Evolutionary conservation across 2,888 invertebrate species (phyloP).

Genomic region (Sesia apiformis): DNA sequence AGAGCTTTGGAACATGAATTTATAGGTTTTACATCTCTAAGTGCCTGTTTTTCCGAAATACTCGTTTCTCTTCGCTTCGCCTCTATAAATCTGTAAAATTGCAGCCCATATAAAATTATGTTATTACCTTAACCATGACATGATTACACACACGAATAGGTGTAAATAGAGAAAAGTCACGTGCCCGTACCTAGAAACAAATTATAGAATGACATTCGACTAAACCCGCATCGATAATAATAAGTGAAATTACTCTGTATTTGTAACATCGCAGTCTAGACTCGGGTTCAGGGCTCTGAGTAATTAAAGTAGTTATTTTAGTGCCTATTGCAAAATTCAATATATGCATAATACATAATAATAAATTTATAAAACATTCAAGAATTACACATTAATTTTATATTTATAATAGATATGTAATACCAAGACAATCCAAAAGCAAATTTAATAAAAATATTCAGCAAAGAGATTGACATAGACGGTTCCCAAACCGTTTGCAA

Average conservation of each 20-base stretch:
- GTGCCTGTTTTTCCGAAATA: slow-evolving; percentile 7
- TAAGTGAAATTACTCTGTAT: not conserved
- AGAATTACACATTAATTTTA: too few species aligned
- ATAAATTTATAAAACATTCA: too few species aligned
- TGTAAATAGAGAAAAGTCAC: slow-evolving; percentile 1
- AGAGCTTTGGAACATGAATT: not conserved
- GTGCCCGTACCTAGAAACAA: slow-evolving; percentile 8
- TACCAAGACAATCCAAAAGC: too few species aligned
- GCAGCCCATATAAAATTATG: slow-evolving; percentile 6
- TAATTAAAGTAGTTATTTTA: too few species aligned
- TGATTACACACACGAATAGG: not conserved
- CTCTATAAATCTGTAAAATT: slow-evolving; percentile 13
- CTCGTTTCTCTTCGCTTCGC: slow-evolving; percentile 11
- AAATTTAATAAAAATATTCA: too few species aligned
- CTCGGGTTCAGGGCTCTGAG: too few species aligned
- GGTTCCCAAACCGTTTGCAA: too few species aligned
- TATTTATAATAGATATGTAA: too few species aligned
- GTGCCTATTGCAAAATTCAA: too few species aligned
- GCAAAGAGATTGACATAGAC: too few species aligned
- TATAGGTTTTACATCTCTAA: too few species aligned
- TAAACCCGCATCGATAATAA: slow-evolving; percentile 24
- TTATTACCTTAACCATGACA: slow-evolving; percentile 3
- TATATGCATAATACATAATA: too few species aligned
- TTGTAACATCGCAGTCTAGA: slow-evolving; percentile 1
- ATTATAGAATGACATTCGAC: slow-evolving; percentile 3